Base-by-base conservation (phyloP, 2,888 invertebrate species). In the Mechanitis mazaeus region DNA sequence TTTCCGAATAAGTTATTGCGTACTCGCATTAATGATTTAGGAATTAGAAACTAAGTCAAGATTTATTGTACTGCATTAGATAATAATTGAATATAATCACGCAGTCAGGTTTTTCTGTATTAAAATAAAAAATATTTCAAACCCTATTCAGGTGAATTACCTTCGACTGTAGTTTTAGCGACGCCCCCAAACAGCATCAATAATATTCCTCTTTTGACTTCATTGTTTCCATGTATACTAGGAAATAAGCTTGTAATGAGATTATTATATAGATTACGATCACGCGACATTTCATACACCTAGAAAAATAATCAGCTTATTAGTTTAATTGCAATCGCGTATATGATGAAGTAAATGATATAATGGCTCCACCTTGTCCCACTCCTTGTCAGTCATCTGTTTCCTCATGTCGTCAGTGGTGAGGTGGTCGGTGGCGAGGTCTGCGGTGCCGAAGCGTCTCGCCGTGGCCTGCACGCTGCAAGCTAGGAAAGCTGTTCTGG, bases 111-210 rank as follows among this genome's bases (percentile, higher is more conserved):
- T 7, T 4, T 38, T 7, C 5, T 7, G 5, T 38, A 38, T 38
- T 38, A 38, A 38, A 7, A 7, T 38, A 4, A 38, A 38, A 38
- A 38, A 35, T 6, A 38, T 1, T 38, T 7, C 20, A 20, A 20
- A 20, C 20, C 20, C 20, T 35, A 35, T 6, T 35, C 6, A 35
- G 35, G 35, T 6, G 2, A 35, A 35, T 1, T 42, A 91, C 92
- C 94, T 90, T 99, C 98, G 45, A 93, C 87, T 0, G 99, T 98
- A 33, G 94, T 95, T 87, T 99, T 99, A 0, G 96, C 94, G 0
- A 99, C 98, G 0, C 99, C 99, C 3, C 99, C 97, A 81, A 99
- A 98, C 71, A 99, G 80, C 96, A 99, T 98, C 46, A 99, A 89
- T 9, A 98, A 89, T 60, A 99, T 94, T 1, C 95, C 97, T 59